Evolutionary conservation across 2,888 invertebrate species (phyloP).

Genomic region (Aspidiotus destructor): DNA sequence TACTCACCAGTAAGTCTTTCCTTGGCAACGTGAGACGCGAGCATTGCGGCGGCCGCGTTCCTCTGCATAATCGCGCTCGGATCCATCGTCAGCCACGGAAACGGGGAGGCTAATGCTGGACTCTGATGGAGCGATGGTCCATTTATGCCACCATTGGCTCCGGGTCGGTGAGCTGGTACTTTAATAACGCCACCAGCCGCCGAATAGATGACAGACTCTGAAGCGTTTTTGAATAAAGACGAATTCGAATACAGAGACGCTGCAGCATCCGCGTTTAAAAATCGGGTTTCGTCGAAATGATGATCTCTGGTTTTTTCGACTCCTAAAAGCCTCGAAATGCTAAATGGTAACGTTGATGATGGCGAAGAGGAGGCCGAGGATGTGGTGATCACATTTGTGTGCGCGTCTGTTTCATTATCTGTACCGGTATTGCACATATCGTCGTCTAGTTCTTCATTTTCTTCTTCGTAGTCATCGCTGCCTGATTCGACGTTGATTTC

Average conservation of each 20-base stretch:
- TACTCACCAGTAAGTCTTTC: constrained; percentile 68
- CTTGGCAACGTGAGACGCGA: constrained; percentile 72
- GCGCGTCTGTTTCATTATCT: constrained; percentile 46
- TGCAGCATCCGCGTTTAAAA: constrained; percentile 35
- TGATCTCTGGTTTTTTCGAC: constrained; percentile 49
- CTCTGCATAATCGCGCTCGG: constrained; percentile 42
- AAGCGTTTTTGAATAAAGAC: constrained; percentile 13
- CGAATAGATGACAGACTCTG: constrained; percentile 31
- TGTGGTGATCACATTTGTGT: constrained; percentile 28
- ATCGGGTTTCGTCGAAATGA: constrained; percentile 42
- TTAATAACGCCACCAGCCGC: constrained; percentile 61
- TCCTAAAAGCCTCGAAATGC: constrained; percentile 66
- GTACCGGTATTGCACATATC: constrained; percentile 60
- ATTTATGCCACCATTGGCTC: constrained; percentile 37
- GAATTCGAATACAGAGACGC: constrained; percentile 25
- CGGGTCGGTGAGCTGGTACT: constrained; percentile 71
- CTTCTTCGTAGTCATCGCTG: constrained; percentile 34
- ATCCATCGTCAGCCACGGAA: constrained; percentile 51
- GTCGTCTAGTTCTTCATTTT: constrained; percentile 37
- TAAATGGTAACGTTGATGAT: constrained; percentile 55
- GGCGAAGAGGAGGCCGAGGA: constrained; percentile 23
- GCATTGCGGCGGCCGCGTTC: constrained; percentile 47
- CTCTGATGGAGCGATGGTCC: constrained; percentile 44
- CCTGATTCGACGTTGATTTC: constrained; percentile 35
- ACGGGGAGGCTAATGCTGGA: constrained; percentile 49